These are phyloP conservation scores for Corythornis cristatus DNA, from an alignment of 2,113 vertebrate species.

Conservation along the genomic window DNA sequence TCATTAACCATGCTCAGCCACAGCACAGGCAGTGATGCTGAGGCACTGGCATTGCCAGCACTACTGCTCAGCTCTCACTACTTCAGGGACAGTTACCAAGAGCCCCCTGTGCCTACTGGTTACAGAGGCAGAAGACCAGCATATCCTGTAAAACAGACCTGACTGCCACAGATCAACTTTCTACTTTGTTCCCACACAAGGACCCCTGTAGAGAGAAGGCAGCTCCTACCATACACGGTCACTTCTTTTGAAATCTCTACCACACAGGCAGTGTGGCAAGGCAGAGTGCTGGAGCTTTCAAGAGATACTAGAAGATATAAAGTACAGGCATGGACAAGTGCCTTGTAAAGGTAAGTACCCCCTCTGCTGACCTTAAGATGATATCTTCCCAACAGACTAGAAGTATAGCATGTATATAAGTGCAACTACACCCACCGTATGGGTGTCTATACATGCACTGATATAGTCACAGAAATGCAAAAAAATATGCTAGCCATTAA, in stretches of 20 bases:
- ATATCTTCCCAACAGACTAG: not conserved
- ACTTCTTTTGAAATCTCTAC: not conserved
- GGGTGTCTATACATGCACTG: not conserved
- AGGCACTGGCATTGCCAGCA: too few species aligned
- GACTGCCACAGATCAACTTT: not conserved
- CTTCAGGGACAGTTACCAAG: not conserved
- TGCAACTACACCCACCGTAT: not conserved
- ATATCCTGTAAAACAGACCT: not conserved
- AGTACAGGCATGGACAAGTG: not conserved
- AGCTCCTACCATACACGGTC: not conserved
- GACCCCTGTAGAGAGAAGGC: accelerated
- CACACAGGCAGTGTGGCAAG: not conserved
- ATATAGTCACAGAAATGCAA: not conserved
- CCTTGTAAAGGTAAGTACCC: not conserved
- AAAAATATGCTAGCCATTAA: not conserved
- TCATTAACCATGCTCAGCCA: not conserved
- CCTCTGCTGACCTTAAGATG: constrained; percentile 13
- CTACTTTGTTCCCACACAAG: not conserved
- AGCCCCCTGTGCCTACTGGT: not conserved
- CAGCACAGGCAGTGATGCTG: accelerated
- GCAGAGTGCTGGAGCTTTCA: not conserved
- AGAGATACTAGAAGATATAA: not conserved
- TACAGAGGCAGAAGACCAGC: not conserved
- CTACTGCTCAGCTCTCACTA: too few species aligned
- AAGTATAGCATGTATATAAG: accelerated